Evolutionary conservation across 2,797 vertebrate species (phyloP).

Genomic region (Semotilus atromaculatus): DNA sequence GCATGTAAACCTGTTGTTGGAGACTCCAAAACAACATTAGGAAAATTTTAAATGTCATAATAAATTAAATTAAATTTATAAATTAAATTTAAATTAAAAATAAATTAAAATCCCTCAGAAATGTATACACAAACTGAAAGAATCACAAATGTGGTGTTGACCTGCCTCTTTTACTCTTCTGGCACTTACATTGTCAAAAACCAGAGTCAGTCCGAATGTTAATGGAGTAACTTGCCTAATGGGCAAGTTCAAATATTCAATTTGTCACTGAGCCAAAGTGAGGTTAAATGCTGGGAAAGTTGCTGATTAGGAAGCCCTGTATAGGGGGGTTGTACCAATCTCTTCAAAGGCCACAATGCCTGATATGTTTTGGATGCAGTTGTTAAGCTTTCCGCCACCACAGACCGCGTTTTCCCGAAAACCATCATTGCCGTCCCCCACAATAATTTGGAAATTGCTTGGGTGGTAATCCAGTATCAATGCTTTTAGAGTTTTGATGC

Average conservation of each 20-base stretch:
- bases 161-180: constrained; percentile 7
- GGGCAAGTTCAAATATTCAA: constrained; percentile 19
- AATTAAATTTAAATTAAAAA: too few relatives aligned
- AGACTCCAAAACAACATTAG: too few relatives aligned
- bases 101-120: too few relatives aligned
- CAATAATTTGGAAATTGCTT: constrained; percentile 49
- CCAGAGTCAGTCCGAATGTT: constrained; percentile 19
- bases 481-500: constrained; percentile 61
- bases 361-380: constrained; percentile 36
- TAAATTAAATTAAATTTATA: too few relatives aligned
- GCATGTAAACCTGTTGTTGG: too few relatives aligned
- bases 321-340: constrained; percentile 30
- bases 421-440: background rate
- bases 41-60: too few relatives aligned
- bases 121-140: constrained; percentile 5
- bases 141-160: background rate
- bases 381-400: background rate
- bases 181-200: constrained; percentile 4
- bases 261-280: constrained; percentile 27
- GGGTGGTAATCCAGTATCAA: constrained; percentile 31
- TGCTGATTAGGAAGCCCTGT: constrained; percentile 42
- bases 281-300: constrained; percentile 46
- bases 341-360: constrained; percentile 38
- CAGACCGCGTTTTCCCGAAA: background rate
- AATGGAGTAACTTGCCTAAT: constrained; percentile 15